phyloP scores from a whole-genome alignment of 2,888 invertebrate species.

The Ormyrus nitidulus region DNA sequence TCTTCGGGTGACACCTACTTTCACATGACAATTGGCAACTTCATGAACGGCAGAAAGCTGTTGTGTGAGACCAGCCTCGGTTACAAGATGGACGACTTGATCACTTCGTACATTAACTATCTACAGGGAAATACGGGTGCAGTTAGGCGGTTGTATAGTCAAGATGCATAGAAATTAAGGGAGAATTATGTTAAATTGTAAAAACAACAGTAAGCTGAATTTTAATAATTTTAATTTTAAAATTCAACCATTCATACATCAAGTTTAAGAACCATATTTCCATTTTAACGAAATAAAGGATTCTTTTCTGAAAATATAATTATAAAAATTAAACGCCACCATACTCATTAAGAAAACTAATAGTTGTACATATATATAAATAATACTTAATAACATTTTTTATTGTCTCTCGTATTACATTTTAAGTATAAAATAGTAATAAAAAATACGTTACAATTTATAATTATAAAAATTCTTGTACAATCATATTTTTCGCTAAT shows the following conservation, averaged over 20 bases:
- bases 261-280: too few relatives aligned
- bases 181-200: too few relatives aligned
- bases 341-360: not conserved
- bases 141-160: not conserved
- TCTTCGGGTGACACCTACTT: conserved; percentile 97
- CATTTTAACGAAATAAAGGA: too few relatives aligned
- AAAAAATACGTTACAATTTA: too few relatives aligned
- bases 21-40: conserved; percentile 96
- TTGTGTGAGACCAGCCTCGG: conserved; percentile 94
- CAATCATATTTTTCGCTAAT: too few relatives aligned
- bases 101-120: conserved; percentile 89
- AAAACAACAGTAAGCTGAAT: too few relatives aligned
- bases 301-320: too few relatives aligned
- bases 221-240: too few relatives aligned
- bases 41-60: conserved; percentile 91
- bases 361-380: not conserved
- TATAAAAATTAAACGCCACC: too few relatives aligned
- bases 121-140: conserved; percentile 10
- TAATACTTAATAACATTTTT: not conserved
- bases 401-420: not conserved
- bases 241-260: too few relatives aligned
- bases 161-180: too few relatives aligned
- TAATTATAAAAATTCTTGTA: not conserved
- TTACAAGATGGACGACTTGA: conserved; percentile 97
- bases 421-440: not conserved